phyloP scores from a whole-genome alignment of 2,888 invertebrate species.

The Nebria salina region DNA sequence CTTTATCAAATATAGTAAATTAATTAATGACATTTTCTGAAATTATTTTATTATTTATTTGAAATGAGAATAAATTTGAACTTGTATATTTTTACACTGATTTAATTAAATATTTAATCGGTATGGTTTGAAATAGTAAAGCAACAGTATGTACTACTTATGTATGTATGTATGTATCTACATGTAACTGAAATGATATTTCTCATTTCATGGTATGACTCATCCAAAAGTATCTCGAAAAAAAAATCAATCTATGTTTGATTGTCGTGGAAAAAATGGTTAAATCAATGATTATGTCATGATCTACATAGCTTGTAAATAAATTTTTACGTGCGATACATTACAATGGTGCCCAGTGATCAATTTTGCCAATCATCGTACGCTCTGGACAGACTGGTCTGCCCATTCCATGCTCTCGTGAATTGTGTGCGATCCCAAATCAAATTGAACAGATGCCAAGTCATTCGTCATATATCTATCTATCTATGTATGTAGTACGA shows the following conservation, averaged over 20 bases:
- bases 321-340: constrained; percentile 41
- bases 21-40: no score
- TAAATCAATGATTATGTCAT: constrained; percentile 41
- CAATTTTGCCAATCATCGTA: constrained; percentile 43
- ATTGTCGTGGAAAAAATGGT: constrained; percentile 43
- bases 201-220: constrained; percentile 9
- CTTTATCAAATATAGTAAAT: no score
- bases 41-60: no score
- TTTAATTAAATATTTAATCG: no score
- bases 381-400: constrained; percentile 24
- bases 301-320: constrained; percentile 46
- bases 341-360: constrained; percentile 38
- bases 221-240: not conserved
- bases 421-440: constrained; percentile 36
- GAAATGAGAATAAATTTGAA: no score
- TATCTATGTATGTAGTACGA: not conserved
- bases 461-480: not conserved
- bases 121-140: no score
- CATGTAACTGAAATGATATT: not conserved
- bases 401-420: constrained; percentile 41
- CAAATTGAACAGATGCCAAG: constrained; percentile 16
- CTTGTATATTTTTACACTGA: no score
- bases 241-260: constrained; percentile 26
- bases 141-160: no score
- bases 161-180: no score